Evolutionary conservation across 2,797 vertebrate genomes (phyloP).

Genomic region (Micropoecilia bifurca): DNA sequence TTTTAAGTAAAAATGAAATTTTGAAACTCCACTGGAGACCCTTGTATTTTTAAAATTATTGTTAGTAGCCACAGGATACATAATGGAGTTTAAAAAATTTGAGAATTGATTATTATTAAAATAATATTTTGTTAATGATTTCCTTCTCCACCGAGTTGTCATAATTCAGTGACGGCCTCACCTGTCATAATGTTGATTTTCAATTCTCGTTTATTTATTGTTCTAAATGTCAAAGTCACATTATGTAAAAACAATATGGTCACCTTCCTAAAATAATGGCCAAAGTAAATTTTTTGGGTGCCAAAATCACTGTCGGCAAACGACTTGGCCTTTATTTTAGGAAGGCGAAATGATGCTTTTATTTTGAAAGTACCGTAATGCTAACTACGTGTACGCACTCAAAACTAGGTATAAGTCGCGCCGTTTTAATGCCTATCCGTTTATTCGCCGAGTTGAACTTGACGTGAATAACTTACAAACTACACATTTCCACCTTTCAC

Average conservation of each 20-base stretch:
- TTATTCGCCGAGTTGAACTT: background rate
- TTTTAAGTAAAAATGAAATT: background rate
- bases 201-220: background rate
- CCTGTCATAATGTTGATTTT: background rate
- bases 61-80: background rate
- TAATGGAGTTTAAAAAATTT: background rate
- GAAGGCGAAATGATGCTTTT: background rate
- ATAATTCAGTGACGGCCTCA: background rate
- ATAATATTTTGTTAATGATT: background rate
- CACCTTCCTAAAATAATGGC: too few relatives aligned
- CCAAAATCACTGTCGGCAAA: too few relatives aligned
- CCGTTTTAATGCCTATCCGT: background rate
- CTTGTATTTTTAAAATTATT: background rate
- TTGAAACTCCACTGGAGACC: background rate
- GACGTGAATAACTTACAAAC: background rate
- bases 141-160: background rate
- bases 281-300: too few relatives aligned
- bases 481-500: background rate
- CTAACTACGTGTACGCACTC: background rate
- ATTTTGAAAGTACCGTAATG: constrained; percentile 5
- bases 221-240: background rate
- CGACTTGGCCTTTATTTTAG: too few relatives aligned
- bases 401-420: background rate
- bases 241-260: background rate
- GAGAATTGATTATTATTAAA: background rate